Base-by-base conservation (phyloP, 2,888 invertebrate species). In the Gandaritis pyraliata region DNA sequence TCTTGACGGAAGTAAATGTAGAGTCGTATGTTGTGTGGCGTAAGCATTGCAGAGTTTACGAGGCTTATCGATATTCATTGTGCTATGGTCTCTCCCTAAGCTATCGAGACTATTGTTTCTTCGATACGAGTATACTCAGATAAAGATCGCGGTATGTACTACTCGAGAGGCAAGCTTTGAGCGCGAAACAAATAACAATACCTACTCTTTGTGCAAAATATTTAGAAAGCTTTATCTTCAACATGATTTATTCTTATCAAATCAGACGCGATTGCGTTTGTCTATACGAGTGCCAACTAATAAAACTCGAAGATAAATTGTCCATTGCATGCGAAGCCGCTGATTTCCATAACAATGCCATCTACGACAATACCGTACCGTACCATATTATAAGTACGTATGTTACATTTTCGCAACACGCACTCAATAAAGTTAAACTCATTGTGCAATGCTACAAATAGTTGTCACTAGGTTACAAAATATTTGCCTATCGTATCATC, bases 401-500 rank as follows among this genome's bases (percentile, higher is more conserved):
- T 72, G 74, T 74, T 72, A 76, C 74, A 74, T 78, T 82, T 79
- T 81, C 78, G 80, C 81, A 81, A 84, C 66, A 75, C 71, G 48
- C 52, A 58, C 51, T 58, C 77, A 74, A 79, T 76, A 77, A 74
- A 65, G 55, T 71, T 72, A 68, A 71, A 76, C 72, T 63, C 59
- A 65, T 83, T 83, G 81, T 73, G 83, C 76, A 85, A 84, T 78
- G 67, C 60, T 64, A 77, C 78, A 76, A 80, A 75, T 71, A 72
- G 70, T 70, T 72, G 71, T 74, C 75, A 77, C 79, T 78, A 77
- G 61, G 64, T 86, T 86, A 85, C 85, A 78, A 86, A 87, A 86
- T 89, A 84, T 87, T 86, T 83, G 79, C 77, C 78, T 83, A 81
- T 77, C 78, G 76, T 83, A 84, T 80, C 82, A 76, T 79, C 86